Evolutionary conservation across 1,140 invertebrate genomes (phyloP).

Genomic region (Akabosia matsudoensis): DNA sequence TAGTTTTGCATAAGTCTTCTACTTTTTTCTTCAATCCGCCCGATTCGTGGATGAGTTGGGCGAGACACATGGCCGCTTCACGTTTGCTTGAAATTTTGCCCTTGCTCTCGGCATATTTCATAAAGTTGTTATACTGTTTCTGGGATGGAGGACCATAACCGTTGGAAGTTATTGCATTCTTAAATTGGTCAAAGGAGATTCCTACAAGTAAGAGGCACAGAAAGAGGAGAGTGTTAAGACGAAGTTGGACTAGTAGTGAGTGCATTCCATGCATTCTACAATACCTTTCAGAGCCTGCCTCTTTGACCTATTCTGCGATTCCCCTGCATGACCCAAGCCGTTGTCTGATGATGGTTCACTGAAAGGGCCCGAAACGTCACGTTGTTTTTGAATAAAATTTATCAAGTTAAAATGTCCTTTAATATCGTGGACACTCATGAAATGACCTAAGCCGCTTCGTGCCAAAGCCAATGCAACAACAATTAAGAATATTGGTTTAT

Average conservation of each 20-base stretch:
- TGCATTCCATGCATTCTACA: background rate
- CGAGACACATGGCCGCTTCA: conserved; percentile 43
- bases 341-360: too few species aligned
- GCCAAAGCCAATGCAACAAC: too few species aligned
- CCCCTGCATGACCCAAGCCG: too few species aligned
- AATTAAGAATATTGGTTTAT: too few species aligned
- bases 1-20: conserved; percentile 32
- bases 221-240: background rate
- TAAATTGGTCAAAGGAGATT: background rate
- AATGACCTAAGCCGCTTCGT: too few species aligned
- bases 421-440: too few species aligned
- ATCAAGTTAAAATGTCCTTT: too few species aligned
- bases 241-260: background rate
- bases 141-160: background rate
- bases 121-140: conserved; percentile 31
- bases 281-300: too few species aligned
- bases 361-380: too few species aligned
- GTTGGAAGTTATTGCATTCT: background rate
- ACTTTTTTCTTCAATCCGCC: conserved; percentile 35
- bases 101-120: background rate
- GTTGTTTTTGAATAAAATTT: too few species aligned
- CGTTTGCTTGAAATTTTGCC: conserved; percentile 23
- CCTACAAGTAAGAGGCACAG: background rate
- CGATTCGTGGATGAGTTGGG: conserved; percentile 41
- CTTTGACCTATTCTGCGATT: background rate